A percentile compares a stretch with the other conserved stretches of the same genome.
Conservation (phyloP, 2,888 invertebrate genomes). For the Quadriops clusia region DNA sequence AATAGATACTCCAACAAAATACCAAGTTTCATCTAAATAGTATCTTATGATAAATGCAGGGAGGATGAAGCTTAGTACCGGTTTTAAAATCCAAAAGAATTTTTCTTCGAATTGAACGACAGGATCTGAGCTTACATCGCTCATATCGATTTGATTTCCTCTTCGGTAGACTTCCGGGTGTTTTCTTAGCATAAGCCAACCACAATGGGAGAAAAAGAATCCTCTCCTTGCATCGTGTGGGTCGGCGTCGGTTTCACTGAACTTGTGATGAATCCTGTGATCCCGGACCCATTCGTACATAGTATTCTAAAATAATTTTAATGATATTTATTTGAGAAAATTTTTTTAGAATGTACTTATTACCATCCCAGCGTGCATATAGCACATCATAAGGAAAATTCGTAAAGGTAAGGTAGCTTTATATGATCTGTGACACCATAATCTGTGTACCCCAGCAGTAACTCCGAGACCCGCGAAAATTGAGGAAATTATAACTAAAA, state of each 20-base stretch:
- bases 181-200: slow-evolving; percentile 85
- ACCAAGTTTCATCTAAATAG: slow-evolving; percentile 58
- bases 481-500: too few species aligned
- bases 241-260: slow-evolving; percentile 67
- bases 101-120: slow-evolving; percentile 67
- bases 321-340: too few species aligned
- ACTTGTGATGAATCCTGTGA: slow-evolving; percentile 66
- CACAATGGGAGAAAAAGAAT: slow-evolving; percentile 88
- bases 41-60: slow-evolving; percentile 59
- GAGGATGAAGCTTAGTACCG: slow-evolving; percentile 56
- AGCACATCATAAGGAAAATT: slow-evolving; percentile 32
- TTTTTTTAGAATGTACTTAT: too few species aligned
- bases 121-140: slow-evolving; percentile 66
- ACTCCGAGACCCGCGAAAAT: slow-evolving; percentile 57
- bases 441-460: slow-evolving; percentile 57
- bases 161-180: slow-evolving; percentile 72
- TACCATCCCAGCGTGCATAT: slow-evolving; percentile 56
- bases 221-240: slow-evolving; percentile 73
- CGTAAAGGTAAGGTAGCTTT: slow-evolving; percentile 82
- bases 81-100: slow-evolving; percentile 56
- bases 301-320: slow-evolving; percentile 52
- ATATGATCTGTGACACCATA: slow-evolving; percentile 92
- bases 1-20: slow-evolving; percentile 51
- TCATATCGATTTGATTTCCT: slow-evolving; percentile 71
- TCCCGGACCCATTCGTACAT: slow-evolving; percentile 64